A percentile compares a stretch with the other conserved stretches of the same genome.
Evolutionary conservation across 2,113 vertebrate species (phyloP).

Genomic region (Ranitomeya imitator): DNA sequence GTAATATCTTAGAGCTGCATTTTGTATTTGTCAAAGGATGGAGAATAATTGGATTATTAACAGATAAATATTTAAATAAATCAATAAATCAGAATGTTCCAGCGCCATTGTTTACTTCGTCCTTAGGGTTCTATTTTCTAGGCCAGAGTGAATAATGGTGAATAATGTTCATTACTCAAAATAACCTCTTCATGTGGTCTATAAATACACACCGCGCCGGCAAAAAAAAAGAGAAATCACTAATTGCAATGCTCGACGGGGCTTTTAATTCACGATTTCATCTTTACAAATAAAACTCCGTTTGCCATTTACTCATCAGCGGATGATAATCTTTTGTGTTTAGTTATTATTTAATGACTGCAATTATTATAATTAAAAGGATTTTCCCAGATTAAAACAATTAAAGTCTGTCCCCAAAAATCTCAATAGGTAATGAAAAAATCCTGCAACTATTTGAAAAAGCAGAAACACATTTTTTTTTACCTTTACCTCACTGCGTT

Average conservation of each 20-base stretch:
- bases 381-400: neutral
- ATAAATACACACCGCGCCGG: neutral
- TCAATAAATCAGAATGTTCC: neutral
- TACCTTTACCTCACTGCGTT: too few species aligned
- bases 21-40: neutral
- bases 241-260: neutral
- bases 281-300: neutral
- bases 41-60: neutral
- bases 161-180: slow-evolving; percentile 15
- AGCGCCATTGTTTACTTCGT: neutral
- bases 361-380: neutral
- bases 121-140: neutral
- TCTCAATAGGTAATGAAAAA: neutral
- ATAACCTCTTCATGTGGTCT: slow-evolving; percentile 14
- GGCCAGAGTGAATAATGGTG: slow-evolving; percentile 20
- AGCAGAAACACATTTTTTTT: too few species aligned
- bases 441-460: neutral
- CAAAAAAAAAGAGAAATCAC: neutral
- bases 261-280: neutral
- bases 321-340: neutral
- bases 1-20: neutral
- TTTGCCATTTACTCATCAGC: neutral
- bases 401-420: neutral
- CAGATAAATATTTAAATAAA: neutral
- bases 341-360: neutral